Evolutionary conservation across 2,888 invertebrate species (phyloP), one percentile per base, ranked within the genome.

Genomic region (Parochlus steinenii): DNA sequence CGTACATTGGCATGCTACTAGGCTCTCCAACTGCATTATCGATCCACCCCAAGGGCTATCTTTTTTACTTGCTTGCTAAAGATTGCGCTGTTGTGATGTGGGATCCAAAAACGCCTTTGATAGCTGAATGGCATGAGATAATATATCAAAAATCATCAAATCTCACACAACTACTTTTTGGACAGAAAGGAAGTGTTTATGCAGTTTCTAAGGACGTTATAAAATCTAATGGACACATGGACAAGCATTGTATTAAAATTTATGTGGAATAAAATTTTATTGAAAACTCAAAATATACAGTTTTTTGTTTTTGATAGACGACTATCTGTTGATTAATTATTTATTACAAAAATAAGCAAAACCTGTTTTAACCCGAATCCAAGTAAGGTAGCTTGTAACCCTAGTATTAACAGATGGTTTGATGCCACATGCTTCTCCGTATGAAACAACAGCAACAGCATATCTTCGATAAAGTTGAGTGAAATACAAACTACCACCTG

Each of bases 71-170:
- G 16, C 15, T 46, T 10, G 39, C 42, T 14, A 33, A 39, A 20
- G 40, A 41, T 34, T 43, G 44, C 12, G 43, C 43, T 17, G 38
- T 45, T 17, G 42, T 43, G 7, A 40, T 42, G 15, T 46, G 45
- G 43, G 39, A 45, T 35, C 40, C 41, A 15, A 39, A 33, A 15
- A 37, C 38, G 10, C 38, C 40, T 6, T 19, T 46, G 5, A 40
- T 15, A 17, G 44, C 45, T 2, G 46, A 46, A 41, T 41, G 40
- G 26, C 44, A 45, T 26, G 45, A 46, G 30, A 33, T 46, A 10
- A 25, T 46, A n/a, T 42, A 43, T 34, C 41, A 43, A 30, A 28
- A 37, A 5, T 24, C 37, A n/a, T 26, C 22, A n/a, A 14, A 39
- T 4, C 33, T 45, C 3, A 28, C 34, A n/a, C 43, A 46, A 38